phyloP scores from a whole-genome alignment of 1,140 invertebrate genomes.

The Penaeus vannamei region DNA sequence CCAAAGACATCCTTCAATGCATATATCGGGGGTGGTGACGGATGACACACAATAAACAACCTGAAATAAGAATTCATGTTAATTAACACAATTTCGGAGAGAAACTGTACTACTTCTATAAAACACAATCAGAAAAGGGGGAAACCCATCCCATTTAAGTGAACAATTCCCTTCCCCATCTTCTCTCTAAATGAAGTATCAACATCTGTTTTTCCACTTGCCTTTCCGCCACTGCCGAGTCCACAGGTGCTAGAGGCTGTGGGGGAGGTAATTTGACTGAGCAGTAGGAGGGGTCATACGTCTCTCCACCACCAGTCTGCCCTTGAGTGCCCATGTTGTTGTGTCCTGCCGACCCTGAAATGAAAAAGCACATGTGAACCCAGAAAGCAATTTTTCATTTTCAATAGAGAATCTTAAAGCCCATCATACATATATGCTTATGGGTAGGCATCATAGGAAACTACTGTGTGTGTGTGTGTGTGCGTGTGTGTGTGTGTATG shows the following conservation, averaged over 20 bases:
- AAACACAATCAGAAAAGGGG: not conserved
- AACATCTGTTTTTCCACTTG: constrained; percentile 62
- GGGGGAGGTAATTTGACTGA: constrained; percentile 81
- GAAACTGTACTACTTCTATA: too few species aligned
- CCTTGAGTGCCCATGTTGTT: constrained; percentile 55
- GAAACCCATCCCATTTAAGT: constrained; percentile 1
- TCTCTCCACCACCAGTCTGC: constrained; percentile 66
- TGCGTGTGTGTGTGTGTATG: too few species aligned
- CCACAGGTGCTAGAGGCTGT: constrained; percentile 82
- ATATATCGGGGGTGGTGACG: constrained; percentile 83
- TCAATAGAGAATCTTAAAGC: too few species aligned
- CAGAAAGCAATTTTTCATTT: not conserved
- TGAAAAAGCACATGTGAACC: not conserved
- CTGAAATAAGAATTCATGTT: constrained; percentile 69
- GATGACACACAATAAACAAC: constrained; percentile 85
- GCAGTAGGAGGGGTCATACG: constrained; percentile 75
- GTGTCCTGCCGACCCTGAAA: constrained; percentile 39
- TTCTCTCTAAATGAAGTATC: constrained; percentile 68
- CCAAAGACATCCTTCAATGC: constrained; percentile 91
- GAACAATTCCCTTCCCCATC: constrained; percentile 73
- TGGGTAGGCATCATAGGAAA: too few species aligned
- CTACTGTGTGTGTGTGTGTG: too few species aligned
- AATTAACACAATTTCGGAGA: not conserved
- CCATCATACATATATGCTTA: too few species aligned
- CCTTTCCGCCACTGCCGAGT: constrained; percentile 80